Percentiles rank a stretch among this genome's conserved stretches.
These are phyloP conservation scores for Bhutanitis thaidina DNA, from an alignment of 2,888 invertebrate genomes.

Conservation along the genomic window DNA sequence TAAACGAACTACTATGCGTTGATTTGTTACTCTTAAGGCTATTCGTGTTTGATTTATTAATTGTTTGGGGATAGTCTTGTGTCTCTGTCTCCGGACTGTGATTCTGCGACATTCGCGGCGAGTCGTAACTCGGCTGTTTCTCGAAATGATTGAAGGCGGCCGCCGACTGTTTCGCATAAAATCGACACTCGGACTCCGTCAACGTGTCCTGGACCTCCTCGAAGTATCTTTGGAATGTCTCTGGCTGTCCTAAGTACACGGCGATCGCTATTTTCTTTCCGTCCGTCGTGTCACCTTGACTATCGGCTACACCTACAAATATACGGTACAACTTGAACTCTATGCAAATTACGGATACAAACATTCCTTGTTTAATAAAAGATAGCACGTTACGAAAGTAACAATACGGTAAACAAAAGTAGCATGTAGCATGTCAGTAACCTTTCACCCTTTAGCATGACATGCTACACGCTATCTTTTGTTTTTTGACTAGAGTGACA, in stretches of 20 bases:
- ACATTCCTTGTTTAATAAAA: too few relatives aligned
- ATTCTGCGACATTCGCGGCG: conserved; percentile 65
- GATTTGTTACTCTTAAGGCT: conserved; percentile 79
- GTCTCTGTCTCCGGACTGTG: conserved; percentile 69
- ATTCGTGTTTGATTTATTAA: conserved; percentile 75
- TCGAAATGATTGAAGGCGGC: conserved; percentile 70
- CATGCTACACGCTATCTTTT: too few relatives aligned
- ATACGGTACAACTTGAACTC: background rate
- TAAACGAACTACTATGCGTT: conserved; percentile 72
- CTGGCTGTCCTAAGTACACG: conserved; percentile 91
- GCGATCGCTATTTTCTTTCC: conserved; percentile 93
- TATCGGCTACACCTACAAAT: conserved; percentile 74
- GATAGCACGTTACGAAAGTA: too few relatives aligned
- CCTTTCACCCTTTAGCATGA: too few relatives aligned
- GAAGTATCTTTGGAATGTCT: conserved; percentile 85
- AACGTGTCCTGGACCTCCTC: conserved; percentile 84
- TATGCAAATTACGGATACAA: too few relatives aligned
- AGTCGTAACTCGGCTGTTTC: conserved; percentile 71
- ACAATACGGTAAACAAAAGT: too few relatives aligned
- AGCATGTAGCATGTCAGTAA: too few relatives aligned
- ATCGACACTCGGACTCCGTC: conserved; percentile 81
- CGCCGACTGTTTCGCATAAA: conserved; percentile 75
- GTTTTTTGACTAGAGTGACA: too few relatives aligned
- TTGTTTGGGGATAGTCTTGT: conserved; percentile 61
- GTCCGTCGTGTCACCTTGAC: conserved; percentile 85